Conservation (phyloP, 2,113 vertebrate genomes). For the Scatophagus argus region DNA sequence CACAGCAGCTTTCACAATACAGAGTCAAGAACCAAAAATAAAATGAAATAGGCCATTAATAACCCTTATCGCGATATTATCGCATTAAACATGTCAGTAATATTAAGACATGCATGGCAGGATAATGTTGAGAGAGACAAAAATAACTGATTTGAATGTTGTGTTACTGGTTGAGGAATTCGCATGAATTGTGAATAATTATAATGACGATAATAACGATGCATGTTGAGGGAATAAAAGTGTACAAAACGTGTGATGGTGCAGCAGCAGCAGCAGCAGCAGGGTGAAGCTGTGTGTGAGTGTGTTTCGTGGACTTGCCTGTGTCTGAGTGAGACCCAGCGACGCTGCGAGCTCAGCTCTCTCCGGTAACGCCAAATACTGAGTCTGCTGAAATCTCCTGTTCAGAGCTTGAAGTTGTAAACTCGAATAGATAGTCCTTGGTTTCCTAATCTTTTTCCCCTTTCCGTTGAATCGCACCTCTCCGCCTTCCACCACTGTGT, state of each 20-base stretch:
- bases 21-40: neutral
- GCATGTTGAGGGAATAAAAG: neutral
- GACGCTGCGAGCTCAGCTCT: conserved; percentile 97
- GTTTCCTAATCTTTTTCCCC: conserved; percentile 99
- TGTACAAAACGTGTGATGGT: neutral
- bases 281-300: conserved; percentile 38
- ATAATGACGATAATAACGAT: conserved; percentile 10
- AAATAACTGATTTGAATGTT: neutral
- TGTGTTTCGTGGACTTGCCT: conserved; percentile 84
- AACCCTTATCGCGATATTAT: neutral
- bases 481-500: conserved; percentile 97
- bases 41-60: neutral
- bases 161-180: neutral
- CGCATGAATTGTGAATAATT: too few relatives aligned
- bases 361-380: conserved; percentile 97
- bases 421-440: conserved; percentile 99
- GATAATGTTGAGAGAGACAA: neutral
- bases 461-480: conserved; percentile 99
- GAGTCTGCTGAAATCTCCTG: conserved; percentile 98
- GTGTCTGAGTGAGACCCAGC: conserved; percentile 98
- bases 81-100: neutral
- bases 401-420: conserved; percentile 98
- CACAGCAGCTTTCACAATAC: neutral
- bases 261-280: too few relatives aligned
- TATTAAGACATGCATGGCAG: neutral